Evolutionary conservation across 2,113 vertebrate genomes (phyloP).

Genomic region (Anguilla japonica): DNA sequence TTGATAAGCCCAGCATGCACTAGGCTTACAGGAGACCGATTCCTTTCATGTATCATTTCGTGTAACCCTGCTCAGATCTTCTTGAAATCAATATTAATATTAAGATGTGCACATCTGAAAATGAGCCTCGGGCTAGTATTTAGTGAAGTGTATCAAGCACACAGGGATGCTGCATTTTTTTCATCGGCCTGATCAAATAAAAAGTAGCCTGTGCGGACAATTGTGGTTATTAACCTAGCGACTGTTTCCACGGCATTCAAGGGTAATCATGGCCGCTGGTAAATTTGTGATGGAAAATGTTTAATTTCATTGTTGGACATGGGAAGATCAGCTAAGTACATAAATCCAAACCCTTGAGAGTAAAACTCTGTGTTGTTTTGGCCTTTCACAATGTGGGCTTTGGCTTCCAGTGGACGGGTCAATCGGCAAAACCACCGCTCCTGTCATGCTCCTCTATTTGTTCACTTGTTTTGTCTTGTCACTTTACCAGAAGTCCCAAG

Average conservation of each 20-base stretch:
- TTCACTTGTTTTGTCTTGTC: too few species aligned
- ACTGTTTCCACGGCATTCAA: neutral
- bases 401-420: too few species aligned
- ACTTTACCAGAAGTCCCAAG: neutral
- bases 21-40: neutral
- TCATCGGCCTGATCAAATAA: conserved; percentile 20
- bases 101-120: neutral
- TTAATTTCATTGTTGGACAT: too few species aligned
- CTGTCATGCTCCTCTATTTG: too few species aligned
- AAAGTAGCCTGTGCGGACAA: neutral
- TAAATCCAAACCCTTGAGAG: too few species aligned
- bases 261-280: neutral
- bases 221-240: too few species aligned
- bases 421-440: too few species aligned
- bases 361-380: too few species aligned
- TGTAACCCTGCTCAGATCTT: neutral
- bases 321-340: too few species aligned
- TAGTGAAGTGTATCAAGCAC: neutral
- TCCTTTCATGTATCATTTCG: neutral
- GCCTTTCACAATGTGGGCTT: too few species aligned
- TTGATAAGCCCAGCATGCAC: too few species aligned
- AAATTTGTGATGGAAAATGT: too few species aligned
- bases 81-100: neutral
- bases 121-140: neutral
- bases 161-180: conserved; percentile 1